Conservation (phyloP, 2,797 vertebrate species). For the Morus bassanus region DNA sequence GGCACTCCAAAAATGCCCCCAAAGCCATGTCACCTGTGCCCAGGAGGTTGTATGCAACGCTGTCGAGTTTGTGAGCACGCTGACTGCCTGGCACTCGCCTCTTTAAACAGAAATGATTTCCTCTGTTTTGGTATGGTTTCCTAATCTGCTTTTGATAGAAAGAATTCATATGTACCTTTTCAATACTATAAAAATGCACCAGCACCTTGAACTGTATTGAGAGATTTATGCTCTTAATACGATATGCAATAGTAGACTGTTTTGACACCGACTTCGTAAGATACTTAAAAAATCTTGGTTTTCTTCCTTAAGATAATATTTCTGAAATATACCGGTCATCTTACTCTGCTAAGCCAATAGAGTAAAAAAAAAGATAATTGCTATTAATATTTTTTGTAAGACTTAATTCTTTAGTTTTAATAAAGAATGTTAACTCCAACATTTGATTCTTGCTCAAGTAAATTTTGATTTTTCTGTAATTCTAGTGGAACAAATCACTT, state of each 20-base stretch:
- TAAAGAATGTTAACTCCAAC: background rate
- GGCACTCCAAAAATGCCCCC: background rate
- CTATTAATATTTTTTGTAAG: background rate
- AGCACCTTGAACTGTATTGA: background rate
- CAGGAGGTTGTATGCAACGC: background rate
- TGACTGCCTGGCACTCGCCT: background rate
- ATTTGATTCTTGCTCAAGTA: background rate
- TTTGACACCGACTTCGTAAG: background rate
- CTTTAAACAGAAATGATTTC: background rate
- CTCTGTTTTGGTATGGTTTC: background rate
- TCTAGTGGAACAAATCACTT: background rate
- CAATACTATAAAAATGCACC: background rate
- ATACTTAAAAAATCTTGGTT: background rate
- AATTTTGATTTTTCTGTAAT: background rate
- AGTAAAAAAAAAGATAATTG: background rate
- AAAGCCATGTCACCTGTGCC: fast-evolving
- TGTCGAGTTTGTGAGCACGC: background rate
- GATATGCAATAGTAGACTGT: background rate
- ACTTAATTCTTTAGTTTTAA: slow-evolving; percentile 27
- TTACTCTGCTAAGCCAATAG: background rate
- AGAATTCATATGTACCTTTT: background rate
- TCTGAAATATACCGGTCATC: background rate
- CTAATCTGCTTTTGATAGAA: background rate
- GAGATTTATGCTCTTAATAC: background rate
- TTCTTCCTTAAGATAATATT: background rate